phyloP scores from a whole-genome alignment of 2,888 invertebrate genomes.

The Coenonympha glycerion region DNA sequence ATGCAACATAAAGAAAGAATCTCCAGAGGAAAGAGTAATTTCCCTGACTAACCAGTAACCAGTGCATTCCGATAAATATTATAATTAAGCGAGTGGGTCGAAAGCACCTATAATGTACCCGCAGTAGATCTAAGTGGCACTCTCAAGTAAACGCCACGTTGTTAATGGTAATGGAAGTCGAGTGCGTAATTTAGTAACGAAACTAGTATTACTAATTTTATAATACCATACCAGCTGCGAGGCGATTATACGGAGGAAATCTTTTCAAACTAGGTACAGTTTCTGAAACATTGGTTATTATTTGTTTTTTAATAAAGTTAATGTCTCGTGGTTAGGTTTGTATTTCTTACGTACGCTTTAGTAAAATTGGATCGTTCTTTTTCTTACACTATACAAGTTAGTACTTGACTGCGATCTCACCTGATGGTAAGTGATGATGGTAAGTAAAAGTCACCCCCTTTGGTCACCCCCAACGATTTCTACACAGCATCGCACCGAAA shows the following conservation, averaged over 20 bases:
- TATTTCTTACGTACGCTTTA: too few species aligned
- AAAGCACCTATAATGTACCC: slow-evolving; percentile 41
- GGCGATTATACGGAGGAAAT: slow-evolving; percentile 33
- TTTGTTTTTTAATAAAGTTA: too few species aligned
- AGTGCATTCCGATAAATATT: slow-evolving; percentile 20
- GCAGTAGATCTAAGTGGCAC: slow-evolving; percentile 48
- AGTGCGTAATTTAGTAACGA: slow-evolving; percentile 45
- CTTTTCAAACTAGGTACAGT: too few species aligned
- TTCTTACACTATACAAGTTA: too few species aligned
- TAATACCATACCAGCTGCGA: slow-evolving; percentile 23
- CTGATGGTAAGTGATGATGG: too few species aligned
- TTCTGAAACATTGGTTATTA: too few species aligned
- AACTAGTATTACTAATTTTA: slow-evolving; percentile 33
- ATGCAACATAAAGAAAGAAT: not conserved
- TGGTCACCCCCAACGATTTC: too few species aligned
- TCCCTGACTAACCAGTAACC: slow-evolving; percentile 1
- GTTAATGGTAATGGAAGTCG: slow-evolving; percentile 43
- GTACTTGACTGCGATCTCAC: too few species aligned
- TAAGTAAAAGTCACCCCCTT: too few species aligned
- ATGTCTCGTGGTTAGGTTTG: too few species aligned
- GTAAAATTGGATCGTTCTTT: too few species aligned
- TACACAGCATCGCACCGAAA: too few species aligned
- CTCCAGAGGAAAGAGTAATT: not conserved
- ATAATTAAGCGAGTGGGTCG: slow-evolving; percentile 33
- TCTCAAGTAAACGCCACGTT: slow-evolving; percentile 55